phyloP scores from a whole-genome alignment of 1,140 invertebrate species.

The Zaprionus vittiger region DNA sequence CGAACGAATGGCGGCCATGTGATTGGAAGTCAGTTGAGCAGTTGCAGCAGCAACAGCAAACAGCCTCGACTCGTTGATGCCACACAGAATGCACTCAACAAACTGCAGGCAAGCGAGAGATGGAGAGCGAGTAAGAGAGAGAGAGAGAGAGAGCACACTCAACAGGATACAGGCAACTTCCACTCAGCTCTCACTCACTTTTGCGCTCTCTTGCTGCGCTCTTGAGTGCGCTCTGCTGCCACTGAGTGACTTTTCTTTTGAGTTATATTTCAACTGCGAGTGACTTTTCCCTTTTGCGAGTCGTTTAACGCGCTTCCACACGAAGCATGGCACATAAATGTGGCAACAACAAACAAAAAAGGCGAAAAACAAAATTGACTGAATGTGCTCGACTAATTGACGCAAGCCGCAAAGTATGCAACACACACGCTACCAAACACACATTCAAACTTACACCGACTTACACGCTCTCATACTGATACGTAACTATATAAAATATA shows the following conservation, averaged over 20 bases:
- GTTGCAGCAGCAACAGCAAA: constrained; percentile 2
- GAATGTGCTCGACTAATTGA: constrained; percentile 60
- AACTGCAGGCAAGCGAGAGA: constrained; percentile 30
- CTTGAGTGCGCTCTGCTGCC: not conserved
- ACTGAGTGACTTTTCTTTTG: constrained; percentile 9
- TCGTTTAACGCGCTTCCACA: constrained; percentile 18
- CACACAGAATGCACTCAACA: constrained; percentile 54
- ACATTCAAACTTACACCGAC: not conserved
- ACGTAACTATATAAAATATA: not conserved
- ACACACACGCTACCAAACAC: constrained; percentile 9
- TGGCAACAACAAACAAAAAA: constrained; percentile 30
- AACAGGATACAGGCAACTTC: constrained; percentile 17
- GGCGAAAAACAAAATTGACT: constrained; percentile 31
- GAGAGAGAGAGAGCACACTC: constrained; percentile 1
- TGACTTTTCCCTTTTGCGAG: constrained; percentile 21
- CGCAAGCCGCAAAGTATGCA: constrained; percentile 57
- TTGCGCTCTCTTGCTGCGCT: constrained; percentile 6
- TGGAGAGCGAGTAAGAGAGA: not conserved
- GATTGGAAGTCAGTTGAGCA: constrained; percentile 50
- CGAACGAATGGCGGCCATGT: constrained; percentile 71
- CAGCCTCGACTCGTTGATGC: constrained; percentile 18
- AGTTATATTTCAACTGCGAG: not conserved
- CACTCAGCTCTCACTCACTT: constrained; percentile 5
- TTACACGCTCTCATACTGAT: not conserved
- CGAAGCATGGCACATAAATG: constrained; percentile 52